Evolutionary conservation across 2,113 vertebrate genomes (phyloP).

Genomic region (Anas platyrhynchos): DNA sequence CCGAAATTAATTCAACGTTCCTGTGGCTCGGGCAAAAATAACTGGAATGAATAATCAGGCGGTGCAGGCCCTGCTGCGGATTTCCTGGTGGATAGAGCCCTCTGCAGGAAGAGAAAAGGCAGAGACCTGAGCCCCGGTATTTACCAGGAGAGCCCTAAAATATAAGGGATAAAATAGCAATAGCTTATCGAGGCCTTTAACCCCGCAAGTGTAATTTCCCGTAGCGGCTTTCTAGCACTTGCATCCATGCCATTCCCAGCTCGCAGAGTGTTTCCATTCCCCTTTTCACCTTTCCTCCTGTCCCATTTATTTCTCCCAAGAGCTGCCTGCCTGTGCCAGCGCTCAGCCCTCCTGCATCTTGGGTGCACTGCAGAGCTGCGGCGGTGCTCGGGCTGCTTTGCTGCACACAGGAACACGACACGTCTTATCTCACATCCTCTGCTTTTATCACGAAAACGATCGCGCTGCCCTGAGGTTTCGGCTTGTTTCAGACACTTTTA

Average conservation of each 20-base stretch:
- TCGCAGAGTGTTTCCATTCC: not conserved
- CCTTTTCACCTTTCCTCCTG: not conserved
- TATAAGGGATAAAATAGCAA: not conserved
- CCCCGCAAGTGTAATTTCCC: not conserved
- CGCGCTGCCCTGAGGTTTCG: not conserved
- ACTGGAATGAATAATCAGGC: not conserved
- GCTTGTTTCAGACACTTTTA: not conserved
- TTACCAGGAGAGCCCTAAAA: not conserved
- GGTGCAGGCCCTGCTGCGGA: not conserved
- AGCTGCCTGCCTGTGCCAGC: not conserved
- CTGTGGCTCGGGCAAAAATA: slow-evolving; percentile 41
- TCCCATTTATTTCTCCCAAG: not conserved
- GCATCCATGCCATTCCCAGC: not conserved
- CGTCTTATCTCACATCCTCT: not conserved
- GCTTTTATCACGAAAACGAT: not conserved
- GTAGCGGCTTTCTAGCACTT: no score
- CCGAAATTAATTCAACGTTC: slow-evolving; percentile 69
- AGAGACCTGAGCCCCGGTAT: not conserved
- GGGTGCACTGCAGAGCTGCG: not conserved
- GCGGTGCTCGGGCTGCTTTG: not conserved
- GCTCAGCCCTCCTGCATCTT: not conserved
- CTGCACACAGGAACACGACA: not conserved
- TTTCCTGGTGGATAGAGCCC: slow-evolving; percentile 65
- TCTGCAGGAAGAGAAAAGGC: slow-evolving; percentile 55
- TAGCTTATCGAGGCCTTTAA: not conserved